Evolutionary conservation across 2,888 invertebrate species (phyloP), one percentile per base, ranked within the genome.

Genomic region (Orthosia cruda): DNA sequence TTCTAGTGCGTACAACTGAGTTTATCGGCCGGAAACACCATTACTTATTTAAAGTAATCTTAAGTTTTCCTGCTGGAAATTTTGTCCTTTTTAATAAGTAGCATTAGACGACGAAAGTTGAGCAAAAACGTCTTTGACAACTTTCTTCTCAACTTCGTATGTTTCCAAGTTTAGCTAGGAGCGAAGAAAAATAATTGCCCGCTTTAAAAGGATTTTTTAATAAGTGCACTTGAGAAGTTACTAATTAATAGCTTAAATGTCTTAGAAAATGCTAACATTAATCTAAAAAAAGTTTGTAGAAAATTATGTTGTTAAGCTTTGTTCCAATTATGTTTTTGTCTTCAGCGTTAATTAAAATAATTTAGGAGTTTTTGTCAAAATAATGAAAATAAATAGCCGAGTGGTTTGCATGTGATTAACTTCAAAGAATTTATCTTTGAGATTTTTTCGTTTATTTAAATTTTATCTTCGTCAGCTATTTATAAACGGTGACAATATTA

Each of bases 71-170:
- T 75, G 63, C 61, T 71, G 52, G 45, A 71, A 73, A 76, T 79
- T 71, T 79, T 81, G 71, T 83, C 61, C 62, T 83, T 75, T 74
- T 80, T 85, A 83, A 83, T 86, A 87, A 82, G 75, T 70, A 78
- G 55, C 81, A 71, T 84, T 86, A 88, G 77, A 86, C 84, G 87
- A 85, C 87, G 85, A 87, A 89, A 88, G 84, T 78, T 58, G 65
- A 58, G 70, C 20, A 84, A 83, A 81, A 77, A 80, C 82, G 72
- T 66, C 79, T 84, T 68, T 63, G 66, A 72, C 76, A 73, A 87
- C 79, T 92, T 92, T 87, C 82, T 82, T 87, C 67, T 77, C 71
- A 85, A 90, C 87, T 90, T 89, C 72, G 83, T 86, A 83, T 87
- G 77, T 84, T 81, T 83, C 66, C 59, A 89, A 89, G 86, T 90